A percentile compares a stretch with the other conserved stretches of the same genome.
Evolutionary conservation across 2,888 invertebrate species (phyloP).

Genomic region (Andrena haemorrhoa): DNA sequence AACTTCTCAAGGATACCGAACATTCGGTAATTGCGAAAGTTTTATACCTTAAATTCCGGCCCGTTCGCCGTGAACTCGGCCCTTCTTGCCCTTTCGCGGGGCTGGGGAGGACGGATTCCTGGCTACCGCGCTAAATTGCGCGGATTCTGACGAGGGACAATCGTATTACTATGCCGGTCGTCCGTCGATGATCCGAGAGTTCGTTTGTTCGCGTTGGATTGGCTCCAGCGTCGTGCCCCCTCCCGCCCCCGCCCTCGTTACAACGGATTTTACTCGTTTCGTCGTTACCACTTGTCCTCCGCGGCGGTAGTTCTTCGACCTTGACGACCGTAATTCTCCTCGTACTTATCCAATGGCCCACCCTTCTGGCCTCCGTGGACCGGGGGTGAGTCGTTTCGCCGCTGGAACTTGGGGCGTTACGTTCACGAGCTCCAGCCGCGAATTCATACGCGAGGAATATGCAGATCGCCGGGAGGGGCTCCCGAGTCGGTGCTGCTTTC

Average conservation of each 20-base stretch:
- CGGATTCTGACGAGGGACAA: conserved; percentile 61
- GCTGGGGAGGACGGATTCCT: conserved; percentile 57
- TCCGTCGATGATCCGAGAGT: conserved; percentile 27
- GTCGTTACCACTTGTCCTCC: conserved; percentile 21
- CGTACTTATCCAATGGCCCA: conserved; percentile 2
- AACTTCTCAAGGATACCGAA: conserved; percentile 82
- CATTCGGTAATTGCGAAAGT: conserved; percentile 84
- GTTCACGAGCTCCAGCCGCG: conserved; percentile 15
- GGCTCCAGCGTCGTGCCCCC: conserved; percentile 5
- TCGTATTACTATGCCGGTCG: conserved; percentile 57
- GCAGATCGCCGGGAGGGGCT: conserved; percentile 38
- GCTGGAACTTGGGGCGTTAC: neutral
- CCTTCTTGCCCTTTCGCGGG: conserved; percentile 34
- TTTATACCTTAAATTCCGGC: conserved; percentile 81
- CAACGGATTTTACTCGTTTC: conserved; percentile 1
- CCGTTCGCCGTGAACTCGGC: conserved; percentile 32
- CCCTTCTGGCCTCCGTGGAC: neutral
- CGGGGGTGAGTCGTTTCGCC: neutral
- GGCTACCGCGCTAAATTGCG: conserved; percentile 59
- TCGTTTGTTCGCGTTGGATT: conserved; percentile 18
- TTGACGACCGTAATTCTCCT: neutral
- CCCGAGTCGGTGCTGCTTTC: conserved; percentile 4
- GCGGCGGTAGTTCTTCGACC: neutral
- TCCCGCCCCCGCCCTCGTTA: conserved; percentile 26
- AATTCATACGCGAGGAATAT: conserved; percentile 44